These are phyloP conservation scores for Hypomesus transpacificus DNA, from an alignment of 2,113 vertebrate genomes.

Conservation along the genomic window DNA sequence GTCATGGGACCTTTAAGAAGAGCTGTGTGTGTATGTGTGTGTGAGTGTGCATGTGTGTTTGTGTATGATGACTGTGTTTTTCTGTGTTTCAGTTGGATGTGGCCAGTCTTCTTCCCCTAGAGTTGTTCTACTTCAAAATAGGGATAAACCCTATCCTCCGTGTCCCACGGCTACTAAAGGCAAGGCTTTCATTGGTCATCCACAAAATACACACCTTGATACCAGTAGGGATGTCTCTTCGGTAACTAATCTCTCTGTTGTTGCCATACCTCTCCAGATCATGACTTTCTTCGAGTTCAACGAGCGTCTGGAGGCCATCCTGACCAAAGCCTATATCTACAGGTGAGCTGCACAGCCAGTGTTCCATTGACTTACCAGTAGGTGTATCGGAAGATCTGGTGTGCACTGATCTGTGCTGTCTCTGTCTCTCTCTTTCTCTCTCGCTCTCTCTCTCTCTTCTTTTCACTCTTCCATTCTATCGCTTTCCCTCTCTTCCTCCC, in stretches of 20 bases:
- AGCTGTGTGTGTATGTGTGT: too few relatives aligned
- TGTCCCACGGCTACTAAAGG: slow-evolving; percentile 90
- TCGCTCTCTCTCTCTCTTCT: too few relatives aligned
- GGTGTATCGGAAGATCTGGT: background rate
- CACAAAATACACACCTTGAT: background rate
- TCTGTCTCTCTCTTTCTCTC: too few relatives aligned
- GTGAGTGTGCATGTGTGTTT: too few relatives aligned
- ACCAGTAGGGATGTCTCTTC: background rate
- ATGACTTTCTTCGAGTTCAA: slow-evolving; percentile 97
- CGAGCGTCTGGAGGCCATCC: slow-evolving; percentile 86
- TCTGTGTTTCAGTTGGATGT: slow-evolving; percentile 82
- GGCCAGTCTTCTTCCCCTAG: slow-evolving; percentile 85
- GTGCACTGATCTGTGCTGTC: too few relatives aligned
- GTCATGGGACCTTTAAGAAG: too few relatives aligned
- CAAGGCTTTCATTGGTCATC: slow-evolving; percentile 37
- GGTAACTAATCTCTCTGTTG: background rate
- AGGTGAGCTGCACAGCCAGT: slow-evolving; percentile 71
- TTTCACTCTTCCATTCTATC: too few relatives aligned
- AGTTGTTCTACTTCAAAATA: slow-evolving; percentile 86
- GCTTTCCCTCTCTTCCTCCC: background rate
- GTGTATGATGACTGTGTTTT: background rate
- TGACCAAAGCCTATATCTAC: slow-evolving; percentile 96
- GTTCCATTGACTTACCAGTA: background rate
- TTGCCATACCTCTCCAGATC: slow-evolving; percentile 70
- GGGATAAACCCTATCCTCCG: slow-evolving; percentile 89